Evolutionary conservation across 2,888 invertebrate species (phyloP).

Genomic region (Rhabditoides inermis): DNA sequence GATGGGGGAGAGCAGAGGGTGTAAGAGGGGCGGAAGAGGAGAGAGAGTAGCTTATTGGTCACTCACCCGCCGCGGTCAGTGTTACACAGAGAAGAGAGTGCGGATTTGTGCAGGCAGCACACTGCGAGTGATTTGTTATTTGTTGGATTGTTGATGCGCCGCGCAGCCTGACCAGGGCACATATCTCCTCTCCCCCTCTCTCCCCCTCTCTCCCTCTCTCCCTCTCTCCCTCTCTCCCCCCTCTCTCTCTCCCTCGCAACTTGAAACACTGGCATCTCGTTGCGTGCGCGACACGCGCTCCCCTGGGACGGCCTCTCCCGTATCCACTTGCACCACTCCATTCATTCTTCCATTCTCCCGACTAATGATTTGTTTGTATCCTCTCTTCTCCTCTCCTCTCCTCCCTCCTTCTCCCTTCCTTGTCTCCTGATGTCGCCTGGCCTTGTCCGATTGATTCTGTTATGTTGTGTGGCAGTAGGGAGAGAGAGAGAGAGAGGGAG

Average conservation of each 20-base stretch:
- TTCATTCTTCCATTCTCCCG: neutral
- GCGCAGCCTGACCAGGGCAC: too few species aligned
- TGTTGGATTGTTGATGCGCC: too few species aligned
- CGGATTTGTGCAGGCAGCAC: too few species aligned
- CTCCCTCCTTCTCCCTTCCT: neutral
- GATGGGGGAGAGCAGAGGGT: too few species aligned
- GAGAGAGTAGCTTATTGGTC: too few species aligned
- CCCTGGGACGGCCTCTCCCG: too few species aligned
- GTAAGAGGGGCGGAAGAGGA: too few species aligned
- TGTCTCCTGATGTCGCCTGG: neutral
- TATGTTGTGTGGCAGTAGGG: neutral
- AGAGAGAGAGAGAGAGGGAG: neutral
- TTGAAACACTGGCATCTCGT: too few species aligned
- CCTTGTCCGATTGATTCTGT: neutral
- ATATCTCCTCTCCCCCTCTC: neutral
- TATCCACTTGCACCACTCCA: neutral
- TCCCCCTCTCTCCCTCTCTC: slow-evolving; percentile 1
- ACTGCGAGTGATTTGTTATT: too few species aligned
- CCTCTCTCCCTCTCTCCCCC: neutral
- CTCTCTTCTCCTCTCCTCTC: neutral
- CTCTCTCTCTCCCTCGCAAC: slow-evolving; percentile 1
- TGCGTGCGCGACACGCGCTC: too few species aligned
- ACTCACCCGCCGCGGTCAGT: too few species aligned
- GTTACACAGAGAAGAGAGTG: too few species aligned
- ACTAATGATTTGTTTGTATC: neutral